Conservation (phyloP, 2,113 vertebrate genomes). For the Morone chrysops region DNA sequence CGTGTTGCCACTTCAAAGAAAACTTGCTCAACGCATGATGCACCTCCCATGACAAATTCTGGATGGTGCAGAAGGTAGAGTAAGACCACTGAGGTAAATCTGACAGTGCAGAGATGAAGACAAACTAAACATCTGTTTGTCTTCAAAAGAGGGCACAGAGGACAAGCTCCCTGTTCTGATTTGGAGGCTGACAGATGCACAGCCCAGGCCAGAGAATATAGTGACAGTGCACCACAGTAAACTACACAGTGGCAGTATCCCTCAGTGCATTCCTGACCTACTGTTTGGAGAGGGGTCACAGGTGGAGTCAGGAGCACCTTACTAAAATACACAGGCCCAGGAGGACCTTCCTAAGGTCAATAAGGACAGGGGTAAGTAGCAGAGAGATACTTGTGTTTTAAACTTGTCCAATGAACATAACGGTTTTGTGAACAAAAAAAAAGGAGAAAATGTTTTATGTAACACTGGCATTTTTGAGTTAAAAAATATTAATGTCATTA, state of each 20-base stretch:
- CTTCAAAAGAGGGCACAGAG: neutral
- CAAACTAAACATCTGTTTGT: constrained; percentile 39
- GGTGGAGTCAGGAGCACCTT: constrained; percentile 50
- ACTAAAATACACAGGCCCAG: constrained; percentile 49
- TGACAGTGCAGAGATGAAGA: constrained; percentile 28
- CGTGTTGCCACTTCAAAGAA: constrained; percentile 56
- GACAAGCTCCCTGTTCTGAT: constrained; percentile 24
- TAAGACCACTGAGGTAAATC: constrained; percentile 12
- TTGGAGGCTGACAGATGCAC: constrained; percentile 19
- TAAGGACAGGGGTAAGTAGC: constrained; percentile 6
- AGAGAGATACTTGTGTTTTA: constrained; percentile 3
- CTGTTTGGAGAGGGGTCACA: constrained; percentile 54
- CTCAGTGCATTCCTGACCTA: constrained; percentile 42
- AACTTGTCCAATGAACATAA: neutral
- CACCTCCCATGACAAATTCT: constrained; percentile 25
- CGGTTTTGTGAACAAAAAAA: neutral
- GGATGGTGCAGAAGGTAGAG: constrained; percentile 5
- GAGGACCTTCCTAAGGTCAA: constrained; percentile 38
- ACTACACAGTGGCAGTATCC: constrained; percentile 35
- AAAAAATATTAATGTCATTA: neutral
- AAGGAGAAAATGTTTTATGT: neutral
- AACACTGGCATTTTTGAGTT: neutral
- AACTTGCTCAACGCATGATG: constrained; percentile 41
- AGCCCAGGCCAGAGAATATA: constrained; percentile 39
- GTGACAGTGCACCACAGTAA: constrained; percentile 34